Evolutionary conservation across 2,888 invertebrate genomes (phyloP).

Genomic region (Himalopsyche japonica): DNA sequence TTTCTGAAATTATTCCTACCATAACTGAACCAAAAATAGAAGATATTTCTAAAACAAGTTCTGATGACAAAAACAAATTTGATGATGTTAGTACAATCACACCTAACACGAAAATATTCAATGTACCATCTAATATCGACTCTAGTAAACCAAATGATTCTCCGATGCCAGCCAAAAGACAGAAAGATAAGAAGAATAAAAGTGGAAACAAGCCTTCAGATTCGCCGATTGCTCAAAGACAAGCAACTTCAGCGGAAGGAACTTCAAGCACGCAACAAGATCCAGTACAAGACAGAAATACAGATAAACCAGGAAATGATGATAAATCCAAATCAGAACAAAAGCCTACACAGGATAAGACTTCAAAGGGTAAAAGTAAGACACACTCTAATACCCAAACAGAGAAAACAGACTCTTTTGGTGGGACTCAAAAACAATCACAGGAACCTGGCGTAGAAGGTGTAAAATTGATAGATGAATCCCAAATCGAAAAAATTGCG

Average conservation of each 20-base stretch:
- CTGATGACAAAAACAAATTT: neutral
- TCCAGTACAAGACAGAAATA: neutral
- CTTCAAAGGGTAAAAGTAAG: neutral
- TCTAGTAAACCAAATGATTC: conserved; percentile 2
- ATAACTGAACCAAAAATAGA: neutral
- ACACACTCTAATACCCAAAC: neutral
- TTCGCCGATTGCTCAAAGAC: neutral
- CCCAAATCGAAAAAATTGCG: neutral
- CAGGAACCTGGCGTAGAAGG: neutral
- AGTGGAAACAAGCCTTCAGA: conserved; percentile 10
- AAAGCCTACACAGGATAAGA: neutral
- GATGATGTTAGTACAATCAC: neutral
- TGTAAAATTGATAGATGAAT: neutral
- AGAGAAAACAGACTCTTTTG: neutral
- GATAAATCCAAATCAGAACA: neutral
- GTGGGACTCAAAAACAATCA: neutral
- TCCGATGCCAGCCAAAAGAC: conserved; percentile 26
- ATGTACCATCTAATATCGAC: neutral
- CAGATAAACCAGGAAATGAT: neutral
- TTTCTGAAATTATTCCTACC: neutral
- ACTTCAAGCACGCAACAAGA: neutral
- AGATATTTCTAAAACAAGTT: neutral
- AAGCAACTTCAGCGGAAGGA: neutral
- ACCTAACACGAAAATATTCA: neutral
- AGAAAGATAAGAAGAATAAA: conserved; percentile 36